Percentiles rank a stretch among this genome's conserved stretches.
Evolutionary conservation across 2,888 invertebrate genomes (phyloP).

Genomic region (Antitype chi): DNA sequence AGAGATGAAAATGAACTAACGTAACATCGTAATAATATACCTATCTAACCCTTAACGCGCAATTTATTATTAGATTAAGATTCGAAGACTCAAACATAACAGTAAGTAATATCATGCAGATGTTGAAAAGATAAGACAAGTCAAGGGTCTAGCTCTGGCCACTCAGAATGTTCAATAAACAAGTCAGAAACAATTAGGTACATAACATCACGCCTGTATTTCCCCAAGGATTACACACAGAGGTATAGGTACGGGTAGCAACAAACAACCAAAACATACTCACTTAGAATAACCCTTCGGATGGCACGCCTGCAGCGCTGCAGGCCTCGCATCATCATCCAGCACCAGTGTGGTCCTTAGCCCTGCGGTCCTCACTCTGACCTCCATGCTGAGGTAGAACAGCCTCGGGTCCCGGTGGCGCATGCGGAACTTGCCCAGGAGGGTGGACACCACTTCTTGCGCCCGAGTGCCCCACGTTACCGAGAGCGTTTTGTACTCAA

Average conservation of each 20-base stretch:
- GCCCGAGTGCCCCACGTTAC: constrained; percentile 97
- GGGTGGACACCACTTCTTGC: constrained; percentile 95
- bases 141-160: not conserved
- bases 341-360: constrained; percentile 95
- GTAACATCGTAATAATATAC: not conserved
- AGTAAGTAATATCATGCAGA: not conserved
- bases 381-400: constrained; percentile 98
- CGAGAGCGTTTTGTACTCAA: constrained; percentile 98
- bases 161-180: not conserved
- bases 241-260: not conserved
- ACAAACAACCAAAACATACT: constrained; percentile 69
- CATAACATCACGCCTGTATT: not conserved
- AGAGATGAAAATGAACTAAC: not conserved
- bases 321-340: constrained; percentile 97
- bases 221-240: not conserved
- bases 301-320: constrained; percentile 97
- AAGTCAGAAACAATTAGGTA: not conserved
- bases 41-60: not conserved
- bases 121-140: not conserved
- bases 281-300: constrained; percentile 98
- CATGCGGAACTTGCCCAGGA: constrained; percentile 97
- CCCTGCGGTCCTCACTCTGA: constrained; percentile 95
- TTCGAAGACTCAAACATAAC: not conserved
- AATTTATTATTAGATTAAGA: too few relatives aligned
- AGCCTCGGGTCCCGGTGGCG: constrained; percentile 97